These are phyloP conservation scores for Monarcha castaneiventris DNA, from an alignment of 2,113 vertebrate species.

Conservation along the genomic window DNA sequence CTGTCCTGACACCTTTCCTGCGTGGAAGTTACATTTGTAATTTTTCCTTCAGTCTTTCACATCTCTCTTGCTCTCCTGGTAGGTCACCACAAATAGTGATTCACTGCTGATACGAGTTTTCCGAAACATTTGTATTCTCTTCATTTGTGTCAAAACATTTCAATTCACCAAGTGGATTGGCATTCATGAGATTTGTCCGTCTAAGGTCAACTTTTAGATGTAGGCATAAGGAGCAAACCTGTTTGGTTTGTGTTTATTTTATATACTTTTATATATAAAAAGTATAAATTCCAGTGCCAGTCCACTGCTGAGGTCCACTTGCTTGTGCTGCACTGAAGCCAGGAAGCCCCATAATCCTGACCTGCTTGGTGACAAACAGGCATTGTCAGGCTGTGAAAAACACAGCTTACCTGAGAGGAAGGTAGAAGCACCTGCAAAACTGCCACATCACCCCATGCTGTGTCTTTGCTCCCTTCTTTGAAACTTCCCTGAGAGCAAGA, in stretches of 20 bases:
- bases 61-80: not conserved
- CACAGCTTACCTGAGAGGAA: not conserved
- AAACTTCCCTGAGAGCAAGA: not conserved
- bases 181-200: not conserved
- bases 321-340: not conserved
- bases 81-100: not conserved
- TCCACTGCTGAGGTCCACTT: not conserved
- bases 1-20: not conserved
- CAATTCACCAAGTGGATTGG: not conserved
- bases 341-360: not conserved
- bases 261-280: not conserved
- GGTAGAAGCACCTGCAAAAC: not conserved
- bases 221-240: not conserved
- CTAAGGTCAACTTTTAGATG: not conserved
- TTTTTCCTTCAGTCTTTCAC: not conserved
- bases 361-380: not conserved
- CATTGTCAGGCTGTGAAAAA: not conserved
- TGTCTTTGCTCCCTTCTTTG: not conserved
- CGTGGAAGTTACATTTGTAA: accelerated
- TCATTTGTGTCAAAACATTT: not conserved
- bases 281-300: not conserved
- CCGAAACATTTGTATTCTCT: not conserved
- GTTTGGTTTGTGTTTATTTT: not conserved
- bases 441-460: accelerated
- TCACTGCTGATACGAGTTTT: not conserved